phyloP scores from a whole-genome alignment of 2,888 invertebrate species.

The Matsumyia berberina region DNA sequence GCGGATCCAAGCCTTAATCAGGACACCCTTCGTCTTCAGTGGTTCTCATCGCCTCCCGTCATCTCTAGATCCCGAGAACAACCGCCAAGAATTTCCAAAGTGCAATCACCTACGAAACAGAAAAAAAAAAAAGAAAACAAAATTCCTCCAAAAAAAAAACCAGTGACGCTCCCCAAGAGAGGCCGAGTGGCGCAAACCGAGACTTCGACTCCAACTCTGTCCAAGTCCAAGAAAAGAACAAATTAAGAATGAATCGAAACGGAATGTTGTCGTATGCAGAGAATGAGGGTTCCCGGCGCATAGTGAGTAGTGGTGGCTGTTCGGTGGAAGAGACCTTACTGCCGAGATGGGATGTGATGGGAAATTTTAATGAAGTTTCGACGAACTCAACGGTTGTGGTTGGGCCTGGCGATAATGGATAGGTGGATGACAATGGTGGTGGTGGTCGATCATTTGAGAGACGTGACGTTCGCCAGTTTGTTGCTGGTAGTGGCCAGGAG shows the following conservation, averaged over 20 bases:
- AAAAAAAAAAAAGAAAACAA: no score
- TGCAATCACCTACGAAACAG: no score
- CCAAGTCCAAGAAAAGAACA: constrained; percentile 58
- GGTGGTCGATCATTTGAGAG: constrained; percentile 39
- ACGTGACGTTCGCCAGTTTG: constrained; percentile 45
- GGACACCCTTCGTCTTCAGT: no score
- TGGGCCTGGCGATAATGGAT: constrained; percentile 32
- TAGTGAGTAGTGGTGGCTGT: constrained; percentile 9
- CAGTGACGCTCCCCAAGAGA: no score
- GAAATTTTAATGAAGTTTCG: constrained; percentile 74
- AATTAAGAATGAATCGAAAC: constrained; percentile 72
- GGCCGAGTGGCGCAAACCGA: no score
- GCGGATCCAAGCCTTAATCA: no score
- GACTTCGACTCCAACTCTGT: no score
- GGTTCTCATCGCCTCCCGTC: no score
- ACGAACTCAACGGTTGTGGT: constrained; percentile 49
- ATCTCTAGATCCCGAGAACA: no score
- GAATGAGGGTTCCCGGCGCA: constrained; percentile 40
- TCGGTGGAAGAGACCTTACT: constrained; percentile 52
- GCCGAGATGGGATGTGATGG: constrained; percentile 61
- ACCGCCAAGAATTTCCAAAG: no score
- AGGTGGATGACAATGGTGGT: constrained; percentile 41
- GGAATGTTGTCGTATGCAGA: constrained; percentile 63
- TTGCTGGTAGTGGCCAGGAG: no score
- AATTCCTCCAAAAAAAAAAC: no score